These are phyloP conservation scores for Hiodon alosoides DNA, from an alignment of 2,113 vertebrate species.

Conservation along the genomic window DNA sequence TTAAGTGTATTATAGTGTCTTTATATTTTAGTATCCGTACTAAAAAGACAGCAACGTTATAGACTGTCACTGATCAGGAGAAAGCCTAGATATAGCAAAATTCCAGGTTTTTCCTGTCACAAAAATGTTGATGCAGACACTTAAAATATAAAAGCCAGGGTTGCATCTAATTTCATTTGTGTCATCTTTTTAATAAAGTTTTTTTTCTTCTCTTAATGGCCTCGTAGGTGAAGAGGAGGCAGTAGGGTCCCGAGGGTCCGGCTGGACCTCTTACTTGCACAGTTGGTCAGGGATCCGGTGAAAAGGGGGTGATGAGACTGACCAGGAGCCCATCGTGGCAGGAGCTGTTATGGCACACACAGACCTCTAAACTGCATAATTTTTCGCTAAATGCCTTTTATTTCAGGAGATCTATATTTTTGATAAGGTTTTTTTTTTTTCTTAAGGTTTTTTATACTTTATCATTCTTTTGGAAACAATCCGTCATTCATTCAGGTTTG, in stretches of 20 bases:
- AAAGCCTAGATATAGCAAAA: too few relatives aligned
- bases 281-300: constrained; percentile 96
- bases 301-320: constrained; percentile 25
- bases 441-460: constrained; percentile 6
- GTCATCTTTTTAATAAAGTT: neutral
- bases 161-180: neutral
- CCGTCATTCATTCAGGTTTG: neutral
- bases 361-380: neutral
- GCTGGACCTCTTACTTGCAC: constrained; percentile 95
- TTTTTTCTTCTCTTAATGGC: neutral
- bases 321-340: neutral
- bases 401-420: constrained; percentile 27
- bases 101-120: too few relatives aligned
- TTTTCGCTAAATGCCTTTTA: constrained; percentile 5
- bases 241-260: constrained; percentile 64
- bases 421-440: constrained; percentile 35
- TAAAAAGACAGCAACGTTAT: too few relatives aligned
- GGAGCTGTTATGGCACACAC: neutral
- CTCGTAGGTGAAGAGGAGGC: constrained; percentile 79
- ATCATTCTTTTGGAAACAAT: constrained; percentile 19
- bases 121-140: neutral
- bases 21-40: too few relatives aligned
- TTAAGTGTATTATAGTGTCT: neutral
- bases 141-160: neutral
- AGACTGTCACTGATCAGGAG: too few relatives aligned